Percentiles rank a stretch among this genome's conserved stretches.
These are phyloP conservation scores for Eumerus sabulonum DNA, from an alignment of 2,888 invertebrate genomes.

Conservation along the genomic window DNA sequence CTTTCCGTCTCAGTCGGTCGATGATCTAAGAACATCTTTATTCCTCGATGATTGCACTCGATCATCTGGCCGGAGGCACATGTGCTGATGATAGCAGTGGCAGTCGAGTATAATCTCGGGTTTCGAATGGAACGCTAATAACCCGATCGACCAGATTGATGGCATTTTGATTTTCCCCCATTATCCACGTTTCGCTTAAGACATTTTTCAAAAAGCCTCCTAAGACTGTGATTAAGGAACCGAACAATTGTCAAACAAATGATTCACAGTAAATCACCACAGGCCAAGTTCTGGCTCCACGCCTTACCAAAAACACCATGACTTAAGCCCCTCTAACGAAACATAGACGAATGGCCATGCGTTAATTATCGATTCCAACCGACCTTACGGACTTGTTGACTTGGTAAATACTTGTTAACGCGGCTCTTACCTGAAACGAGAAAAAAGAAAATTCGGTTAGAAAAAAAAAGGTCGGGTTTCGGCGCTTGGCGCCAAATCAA, in stretches of 20 bases:
- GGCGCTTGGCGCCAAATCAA: no score
- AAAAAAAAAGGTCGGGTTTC: no score
- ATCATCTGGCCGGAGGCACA: no score
- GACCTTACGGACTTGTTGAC: slow-evolving; percentile 39
- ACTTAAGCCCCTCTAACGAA: no score
- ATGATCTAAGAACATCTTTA: slow-evolving; percentile 45
- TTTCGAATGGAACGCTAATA: no score
- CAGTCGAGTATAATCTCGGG: no score
- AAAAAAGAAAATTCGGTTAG: slow-evolving; percentile 23
- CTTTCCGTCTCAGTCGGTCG: slow-evolving; percentile 12
- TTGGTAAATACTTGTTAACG: slow-evolving; percentile 38
- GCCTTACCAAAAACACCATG: slow-evolving; percentile 37
- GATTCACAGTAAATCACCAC: slow-evolving; percentile 17
- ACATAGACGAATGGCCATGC: neutral
- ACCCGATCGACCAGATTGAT: slow-evolving; percentile 41
- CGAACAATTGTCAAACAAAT: slow-evolving; percentile 2
- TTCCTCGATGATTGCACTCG: slow-evolving; percentile 31
- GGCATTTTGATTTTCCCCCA: neutral
- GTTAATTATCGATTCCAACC: slow-evolving; percentile 39
- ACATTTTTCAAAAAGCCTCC: no score
- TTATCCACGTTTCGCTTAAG: no score
- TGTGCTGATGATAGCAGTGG: no score
- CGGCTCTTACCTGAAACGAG: slow-evolving; percentile 58
- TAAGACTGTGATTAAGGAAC: no score
- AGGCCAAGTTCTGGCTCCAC: slow-evolving; percentile 8